phyloP scores from a whole-genome alignment of 2,113 vertebrate species.

The Eurypyga helias region DNA sequence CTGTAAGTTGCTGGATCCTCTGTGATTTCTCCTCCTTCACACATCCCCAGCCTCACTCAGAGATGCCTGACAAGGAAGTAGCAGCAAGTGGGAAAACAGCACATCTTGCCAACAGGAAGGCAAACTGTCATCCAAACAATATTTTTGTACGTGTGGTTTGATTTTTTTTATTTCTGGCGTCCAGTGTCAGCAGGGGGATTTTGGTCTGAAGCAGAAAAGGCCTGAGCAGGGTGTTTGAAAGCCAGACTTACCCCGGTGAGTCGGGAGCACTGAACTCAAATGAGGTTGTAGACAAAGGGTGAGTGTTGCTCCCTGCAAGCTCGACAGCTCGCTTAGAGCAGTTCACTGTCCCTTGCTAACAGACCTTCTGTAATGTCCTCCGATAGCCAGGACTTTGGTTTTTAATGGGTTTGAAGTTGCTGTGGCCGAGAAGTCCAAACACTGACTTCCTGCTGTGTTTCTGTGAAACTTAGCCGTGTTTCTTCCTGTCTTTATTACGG shows the following conservation, averaged over 20 bases:
- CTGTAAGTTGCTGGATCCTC: neutral
- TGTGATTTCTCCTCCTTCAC: neutral
- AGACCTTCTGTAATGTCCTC: neutral
- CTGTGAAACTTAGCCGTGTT: neutral
- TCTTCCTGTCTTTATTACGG: neutral
- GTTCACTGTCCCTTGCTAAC: slow-evolving; percentile 33
- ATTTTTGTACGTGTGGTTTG: neutral
- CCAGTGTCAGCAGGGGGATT: neutral
- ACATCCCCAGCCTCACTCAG: neutral
- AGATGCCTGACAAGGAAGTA: neutral
- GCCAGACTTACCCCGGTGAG: neutral
- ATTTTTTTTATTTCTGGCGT: neutral
- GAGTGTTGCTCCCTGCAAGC: neutral
- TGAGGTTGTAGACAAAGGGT: neutral
- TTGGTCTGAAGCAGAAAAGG: neutral
- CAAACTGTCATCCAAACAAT: neutral
- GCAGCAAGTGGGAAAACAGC: neutral
- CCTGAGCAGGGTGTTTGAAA: neutral
- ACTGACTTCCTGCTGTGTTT: slow-evolving; percentile 15
- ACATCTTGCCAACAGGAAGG: neutral
- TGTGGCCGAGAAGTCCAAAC: neutral
- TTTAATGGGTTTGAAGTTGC: slow-evolving; percentile 19
- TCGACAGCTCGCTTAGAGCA: neutral
- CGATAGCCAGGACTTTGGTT: neutral
- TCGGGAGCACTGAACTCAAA: neutral